Evolutionary conservation across 2,888 invertebrate genomes (phyloP), one percentile per base, ranked within the genome.

Genomic region (Melinaea marsaeus): DNA sequence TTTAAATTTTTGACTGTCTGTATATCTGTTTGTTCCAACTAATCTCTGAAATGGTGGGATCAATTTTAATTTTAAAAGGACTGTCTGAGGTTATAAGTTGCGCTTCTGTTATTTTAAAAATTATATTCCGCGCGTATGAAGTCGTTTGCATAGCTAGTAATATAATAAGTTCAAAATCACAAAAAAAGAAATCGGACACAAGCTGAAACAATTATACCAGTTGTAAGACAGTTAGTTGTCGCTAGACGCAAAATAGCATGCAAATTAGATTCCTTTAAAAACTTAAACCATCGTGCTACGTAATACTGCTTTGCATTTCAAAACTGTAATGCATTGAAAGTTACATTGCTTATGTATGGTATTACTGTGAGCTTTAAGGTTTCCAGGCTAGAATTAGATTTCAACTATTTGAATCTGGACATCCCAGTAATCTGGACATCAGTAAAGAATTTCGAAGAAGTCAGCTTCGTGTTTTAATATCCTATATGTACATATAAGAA

Each of bases 331-430:
- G 65, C 58, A 58, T 62, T 63, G 59, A 47, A 62, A 58, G 58
- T 62, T 37, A 37, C 65, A 68, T 66, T 68, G 65, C 68, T 68
- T 66, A 66, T 68, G 68, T 51, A 68, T 68, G 66, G 58, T 59
- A 7, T 59, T 61, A 61, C 55, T 47, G 22, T 55, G 47, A 61
- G 60, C 60, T 55, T 61, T 46, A 11, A 46, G 45, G 56, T 61
- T 61, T 46, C 46, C 46, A 34, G 34, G 55, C 34, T 35, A 35
- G 34, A 55, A 55, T 37, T 55, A 51, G 51, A 51, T 51, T 51
- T 9, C 1, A 51, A 51, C 22, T 22, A 51, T 51, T 51, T 7
- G 32, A 51, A 51, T 51, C 13, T 51, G 13, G 32, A 51, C 22
- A 32, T 51, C 5, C 32, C 51, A 3, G 13, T 51, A 22, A 4